These are phyloP conservation scores for Molossus molossus DNA, from an alignment of 2,797 vertebrate species.

Conservation along the genomic window DNA sequence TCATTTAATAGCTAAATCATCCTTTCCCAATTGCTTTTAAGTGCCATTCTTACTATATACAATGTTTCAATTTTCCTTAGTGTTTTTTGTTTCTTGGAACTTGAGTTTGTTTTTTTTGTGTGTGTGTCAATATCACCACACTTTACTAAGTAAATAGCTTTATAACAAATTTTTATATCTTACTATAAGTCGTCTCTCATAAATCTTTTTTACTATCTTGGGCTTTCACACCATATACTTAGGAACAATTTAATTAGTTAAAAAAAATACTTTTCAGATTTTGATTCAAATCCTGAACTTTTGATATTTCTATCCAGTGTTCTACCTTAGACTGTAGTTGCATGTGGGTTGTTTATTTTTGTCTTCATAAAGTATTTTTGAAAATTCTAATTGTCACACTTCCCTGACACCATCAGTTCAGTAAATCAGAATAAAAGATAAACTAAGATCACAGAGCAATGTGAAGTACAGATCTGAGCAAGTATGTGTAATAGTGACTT, in stretches of 20 bases:
- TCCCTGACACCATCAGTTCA: not conserved
- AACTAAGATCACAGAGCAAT: not conserved
- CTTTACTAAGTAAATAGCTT: slow-evolving; percentile 28
- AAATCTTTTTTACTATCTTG: slow-evolving; percentile 3
- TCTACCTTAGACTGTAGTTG: not conserved
- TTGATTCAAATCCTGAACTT: slow-evolving; percentile 8
- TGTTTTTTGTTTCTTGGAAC: not conserved
- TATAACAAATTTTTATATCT: slow-evolving; percentile 49
- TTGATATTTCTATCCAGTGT: not conserved
- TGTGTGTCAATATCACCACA: not conserved
- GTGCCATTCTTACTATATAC: not conserved
- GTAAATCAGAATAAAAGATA: not conserved
- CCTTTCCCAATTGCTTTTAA: slow-evolving; percentile 9
- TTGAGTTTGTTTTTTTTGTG: not conserved
- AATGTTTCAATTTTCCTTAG: slow-evolving; percentile 28
- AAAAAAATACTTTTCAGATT: not conserved
- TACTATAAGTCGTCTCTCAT: not conserved
- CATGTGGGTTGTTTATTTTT: not conserved
- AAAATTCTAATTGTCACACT: not conserved
- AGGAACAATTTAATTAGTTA: not conserved
- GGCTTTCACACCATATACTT: not conserved
- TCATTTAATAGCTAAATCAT: slow-evolving; percentile 21
- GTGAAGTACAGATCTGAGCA: not conserved
- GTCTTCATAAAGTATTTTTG: not conserved
- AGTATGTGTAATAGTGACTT: not conserved